Percentiles rank a stretch among this genome's conserved stretches.
These are phyloP conservation scores for Micrasema minimum DNA, from an alignment of 1,140 invertebrate species.

Conservation along the genomic window DNA sequence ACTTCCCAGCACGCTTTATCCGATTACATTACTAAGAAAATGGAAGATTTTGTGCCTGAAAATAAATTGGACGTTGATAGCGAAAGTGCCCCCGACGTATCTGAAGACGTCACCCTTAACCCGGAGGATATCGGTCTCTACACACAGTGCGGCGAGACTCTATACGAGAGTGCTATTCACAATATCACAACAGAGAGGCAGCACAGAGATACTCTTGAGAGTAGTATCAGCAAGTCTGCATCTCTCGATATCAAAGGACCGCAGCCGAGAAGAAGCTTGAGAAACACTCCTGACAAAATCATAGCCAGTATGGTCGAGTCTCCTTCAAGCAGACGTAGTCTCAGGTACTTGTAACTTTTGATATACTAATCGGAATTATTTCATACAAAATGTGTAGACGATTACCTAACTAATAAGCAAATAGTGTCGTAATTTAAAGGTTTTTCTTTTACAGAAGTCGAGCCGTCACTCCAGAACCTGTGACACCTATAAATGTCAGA, in stretches of 20 bases:
- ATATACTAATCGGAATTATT: too few species aligned
- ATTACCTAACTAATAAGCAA: too few species aligned
- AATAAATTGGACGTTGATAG: neutral
- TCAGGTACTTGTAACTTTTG: slow-evolving; percentile 28
- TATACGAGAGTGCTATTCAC: too few species aligned
- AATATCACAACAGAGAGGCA: too few species aligned
- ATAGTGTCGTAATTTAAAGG: too few species aligned
- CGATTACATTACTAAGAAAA: neutral
- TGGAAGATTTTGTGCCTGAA: neutral
- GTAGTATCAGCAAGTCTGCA: neutral
- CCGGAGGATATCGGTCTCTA: neutral
- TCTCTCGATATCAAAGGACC: slow-evolving; percentile 18
- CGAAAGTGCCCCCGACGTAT: neutral
- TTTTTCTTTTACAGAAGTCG: slow-evolving; percentile 56
- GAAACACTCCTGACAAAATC: slow-evolving; percentile 27
- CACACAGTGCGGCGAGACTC: too few species aligned
- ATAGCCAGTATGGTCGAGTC: neutral
- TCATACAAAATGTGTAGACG: too few species aligned
- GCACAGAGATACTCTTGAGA: neutral
- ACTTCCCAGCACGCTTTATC: neutral
- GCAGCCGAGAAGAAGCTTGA: slow-evolving; percentile 24
- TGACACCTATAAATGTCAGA: slow-evolving; percentile 6
- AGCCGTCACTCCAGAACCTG: slow-evolving; percentile 58
- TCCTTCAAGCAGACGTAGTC: slow-evolving; percentile 17
- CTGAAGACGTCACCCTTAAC: slow-evolving; percentile 1